A percentile compares a stretch with the other conserved stretches of the same genome.
Conservation (phyloP, 1,140 invertebrate species). For the Scaptomyza hsui region DNA sequence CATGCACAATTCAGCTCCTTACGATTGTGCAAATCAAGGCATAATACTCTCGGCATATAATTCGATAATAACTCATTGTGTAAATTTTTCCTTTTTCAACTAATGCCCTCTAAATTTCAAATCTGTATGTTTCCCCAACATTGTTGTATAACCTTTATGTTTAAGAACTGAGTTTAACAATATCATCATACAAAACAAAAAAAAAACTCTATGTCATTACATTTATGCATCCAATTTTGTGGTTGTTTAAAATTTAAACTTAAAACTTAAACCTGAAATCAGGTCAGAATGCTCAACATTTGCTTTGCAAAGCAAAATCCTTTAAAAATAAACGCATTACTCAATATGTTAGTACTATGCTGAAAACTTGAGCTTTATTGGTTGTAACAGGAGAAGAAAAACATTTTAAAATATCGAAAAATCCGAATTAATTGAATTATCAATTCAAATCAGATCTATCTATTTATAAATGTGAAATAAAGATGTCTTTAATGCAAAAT, state of each 20-base stretch:
- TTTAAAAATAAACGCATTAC: constrained; percentile 27
- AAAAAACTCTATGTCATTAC: constrained; percentile 12
- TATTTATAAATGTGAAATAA: constrained; percentile 81
- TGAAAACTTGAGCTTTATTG: constrained; percentile 62
- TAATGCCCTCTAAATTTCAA: constrained; percentile 3
- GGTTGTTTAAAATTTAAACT: not conserved
- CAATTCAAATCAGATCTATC: constrained; percentile 46
- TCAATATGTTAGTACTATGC: constrained; percentile 52
- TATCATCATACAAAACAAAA: constrained; percentile 6
- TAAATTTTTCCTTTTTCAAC: constrained; percentile 34
- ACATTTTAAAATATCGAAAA: constrained; percentile 36
- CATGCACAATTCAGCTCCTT: constrained; percentile 8
- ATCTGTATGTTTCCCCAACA: constrained; percentile 37
- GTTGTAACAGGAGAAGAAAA: constrained; percentile 55
- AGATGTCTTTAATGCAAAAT: constrained; percentile 49
- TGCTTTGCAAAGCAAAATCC: constrained; percentile 1
- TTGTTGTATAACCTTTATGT: constrained; percentile 33
- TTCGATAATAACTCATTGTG: constrained; percentile 11
- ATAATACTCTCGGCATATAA: constrained; percentile 13
- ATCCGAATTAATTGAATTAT: constrained; percentile 47
- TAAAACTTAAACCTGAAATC: not conserved
- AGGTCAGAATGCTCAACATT: not conserved
- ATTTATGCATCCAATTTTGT: not conserved
- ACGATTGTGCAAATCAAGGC: constrained; percentile 21
- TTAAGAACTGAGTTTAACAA: constrained; percentile 32